Base-by-base conservation (phyloP, 2,113 vertebrate genomes). In the Crotalus tigris region DNA sequence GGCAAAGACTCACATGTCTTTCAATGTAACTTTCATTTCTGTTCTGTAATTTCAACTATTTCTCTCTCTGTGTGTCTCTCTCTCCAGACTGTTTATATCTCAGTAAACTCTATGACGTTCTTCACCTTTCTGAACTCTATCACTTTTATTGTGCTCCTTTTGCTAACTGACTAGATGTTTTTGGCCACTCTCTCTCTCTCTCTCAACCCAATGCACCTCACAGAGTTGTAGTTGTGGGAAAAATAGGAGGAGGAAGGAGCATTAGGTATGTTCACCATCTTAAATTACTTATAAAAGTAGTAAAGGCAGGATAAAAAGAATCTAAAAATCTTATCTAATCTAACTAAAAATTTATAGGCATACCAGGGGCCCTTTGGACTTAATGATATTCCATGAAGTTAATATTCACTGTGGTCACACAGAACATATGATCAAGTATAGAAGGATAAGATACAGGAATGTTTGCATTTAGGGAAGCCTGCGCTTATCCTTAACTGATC, bases 31-130 rank as follows among this genome's bases (percentile, higher is more conserved):
- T 90, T 26, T 10, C 54, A 44, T 24, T 46, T 81, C 44, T 87
- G 86, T 75, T 94, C 15, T 94, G 33, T 90, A 26, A 94, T 92
- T 89, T 69, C 93, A 94, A 81, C 17, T 5, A 13, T 75, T 13
- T 39, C 69, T 75, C 19, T 1, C 15, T 23, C 23, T 61, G 33
- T 33, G 1, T 33, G 33, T 5, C n/a, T 75, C n/a, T 75, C 69
- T 75, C 19, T 4, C 15, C 69, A 39, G n/a, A 39, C 69, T 75
- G n/a, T 33, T 75, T 75, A 69, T 75, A 75, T 19, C 69, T 39
- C 69, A 75, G 69, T 19, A 75, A 39, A 2, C 0, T 39, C 61
- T n/a, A 69, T 81, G 69, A 0, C 39, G 17, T 33, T 81, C 33
- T 81, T 81, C n/a, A 39, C 33, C n/a, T 81, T 81, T 81, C 69